Percentiles rank a stretch among this genome's conserved stretches.
Conservation (phyloP, 2,113 vertebrate genomes). For the Cariama cristata region DNA sequence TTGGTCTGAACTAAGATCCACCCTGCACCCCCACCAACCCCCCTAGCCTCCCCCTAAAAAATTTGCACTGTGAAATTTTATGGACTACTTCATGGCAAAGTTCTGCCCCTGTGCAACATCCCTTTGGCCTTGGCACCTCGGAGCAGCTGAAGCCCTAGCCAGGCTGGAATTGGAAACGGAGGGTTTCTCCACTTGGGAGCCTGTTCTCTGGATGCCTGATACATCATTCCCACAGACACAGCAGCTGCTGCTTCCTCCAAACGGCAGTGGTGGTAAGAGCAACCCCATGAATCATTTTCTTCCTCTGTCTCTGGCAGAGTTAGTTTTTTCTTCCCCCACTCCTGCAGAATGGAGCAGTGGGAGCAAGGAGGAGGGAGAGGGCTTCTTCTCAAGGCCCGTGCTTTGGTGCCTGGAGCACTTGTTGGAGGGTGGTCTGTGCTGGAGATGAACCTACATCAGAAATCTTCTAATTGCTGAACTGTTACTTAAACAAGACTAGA, state of each 20-base stretch:
- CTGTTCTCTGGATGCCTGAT: not conserved
- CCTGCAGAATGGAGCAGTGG: not conserved
- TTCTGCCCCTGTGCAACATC: not conserved
- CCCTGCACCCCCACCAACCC: accelerated
- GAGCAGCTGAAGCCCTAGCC: not conserved
- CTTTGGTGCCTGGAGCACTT: not conserved
- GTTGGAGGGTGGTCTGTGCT: not conserved
- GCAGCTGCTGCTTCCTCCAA: not conserved
- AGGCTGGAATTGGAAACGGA: not conserved
- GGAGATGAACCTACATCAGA: not conserved
- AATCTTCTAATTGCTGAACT: not conserved
- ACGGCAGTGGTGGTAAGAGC: not conserved
- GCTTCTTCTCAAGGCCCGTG: not conserved
- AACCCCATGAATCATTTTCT: not conserved
- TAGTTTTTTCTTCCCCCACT: not conserved
- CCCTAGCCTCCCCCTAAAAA: not conserved
- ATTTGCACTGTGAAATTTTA: not conserved
- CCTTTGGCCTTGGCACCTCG: not conserved
- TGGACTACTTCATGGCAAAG: not conserved
- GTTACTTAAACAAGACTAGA: not conserved
- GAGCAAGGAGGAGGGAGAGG: not conserved
- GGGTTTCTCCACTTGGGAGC: not conserved
- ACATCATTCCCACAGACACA: not conserved
- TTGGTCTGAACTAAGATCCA: not conserved
- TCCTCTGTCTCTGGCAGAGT: not conserved